Base-by-base conservation (phyloP, 2,797 vertebrate species). In the Pyrocephalus nanus region DNA sequence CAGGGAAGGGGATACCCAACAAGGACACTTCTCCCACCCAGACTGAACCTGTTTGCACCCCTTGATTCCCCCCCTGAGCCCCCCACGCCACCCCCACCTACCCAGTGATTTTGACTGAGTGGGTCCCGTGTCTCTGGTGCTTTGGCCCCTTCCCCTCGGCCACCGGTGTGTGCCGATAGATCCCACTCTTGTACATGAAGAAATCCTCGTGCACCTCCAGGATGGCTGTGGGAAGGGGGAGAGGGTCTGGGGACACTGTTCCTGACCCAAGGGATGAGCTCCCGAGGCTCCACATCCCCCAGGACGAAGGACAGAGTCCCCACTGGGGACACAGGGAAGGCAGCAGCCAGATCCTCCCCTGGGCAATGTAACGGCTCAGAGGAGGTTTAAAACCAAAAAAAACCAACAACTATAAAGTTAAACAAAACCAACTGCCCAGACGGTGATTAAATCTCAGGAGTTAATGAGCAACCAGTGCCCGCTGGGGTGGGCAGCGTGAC, bases 161-260 rank as follows among this genome's bases (percentile, higher is more conserved):
- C 97, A 98, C 98, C 0, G 98, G 98, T 0, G 98, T 99, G 97
- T 99, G 99, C 71, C 98, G 98, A 81, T 99, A 99, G 97, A 99
- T 98, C 82, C 99, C 99, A 7, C 97, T 98, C 96, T 98, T 98
- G 96, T 99, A 99, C 96, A 98, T 97, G 97, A 99, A 99, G 98
- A 99, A 99, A 96, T 99, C 99, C 96, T 99, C 99, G 0, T 99
- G 99, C 72, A 99, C 99, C 92, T 99, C 99, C 99, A 99, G 98
- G 95, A 99, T 99, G 58, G 99, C 99, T 99, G 98, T 4, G 15
- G 91, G 60, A 18, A 40, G 6, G 12, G 20, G 36, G 23, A 80
- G 3, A 58, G 22, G 40, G 6, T 9, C 6, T 83, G 86, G 53
- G 84, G 38, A 45, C 20, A 3, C 11, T 0, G 67, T 7, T 12